Base-by-base conservation (phyloP, 2,113 vertebrate genomes). In the Oryzias melastigma region DNA sequence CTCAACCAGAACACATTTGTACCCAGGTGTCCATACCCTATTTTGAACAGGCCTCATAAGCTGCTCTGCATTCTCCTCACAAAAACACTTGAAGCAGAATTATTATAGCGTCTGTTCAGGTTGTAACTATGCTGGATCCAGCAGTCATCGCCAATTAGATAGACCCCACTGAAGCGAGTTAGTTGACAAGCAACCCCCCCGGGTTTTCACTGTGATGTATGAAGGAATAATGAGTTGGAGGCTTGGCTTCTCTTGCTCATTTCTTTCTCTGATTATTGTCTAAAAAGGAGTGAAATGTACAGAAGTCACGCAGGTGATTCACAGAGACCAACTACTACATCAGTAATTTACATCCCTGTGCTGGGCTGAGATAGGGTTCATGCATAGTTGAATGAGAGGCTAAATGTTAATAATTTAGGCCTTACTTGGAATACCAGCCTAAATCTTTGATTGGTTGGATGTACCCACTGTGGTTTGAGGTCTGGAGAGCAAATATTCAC, bases 21-120 rank as follows among this genome's bases (percentile, higher is more conserved):
- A 16, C 57, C 44, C 58, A 63, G 20, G 62, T 74, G 69, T 67
- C 60, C 65, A 72, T 48, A 42, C 17, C 24, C 24, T 27, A 19
- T 50, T 79, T 67, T 61, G n/a, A 25, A 67, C 54, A 29, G 17
- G 71, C 49, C 43, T 52, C 45, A 45, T 25, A 43, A 47, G 24
- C 44, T 56, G 62, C 63, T 76, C 55, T 19, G 18, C 18, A 24
- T 62, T 62, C 52, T 4, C 51, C 10, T 47, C 68, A 46, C 15
- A 73, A 66, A 63, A 49, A 52, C 19, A 54, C 68, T 55, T 5
- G n/a, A 61, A 48, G 49, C 58, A 61, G 43, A 24, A 50, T 41
- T 65, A 49, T 68, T 71, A 80, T 62, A 25, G 65, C 50, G 53
- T 16, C 49, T 67, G 62, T 59, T 66, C 12, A 8, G 52, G 45